Percentiles rank a stretch among this genome's conserved stretches.
Conservation (phyloP, 2,888 invertebrate genomes). For the Troglohyphantes excavatus region DNA sequence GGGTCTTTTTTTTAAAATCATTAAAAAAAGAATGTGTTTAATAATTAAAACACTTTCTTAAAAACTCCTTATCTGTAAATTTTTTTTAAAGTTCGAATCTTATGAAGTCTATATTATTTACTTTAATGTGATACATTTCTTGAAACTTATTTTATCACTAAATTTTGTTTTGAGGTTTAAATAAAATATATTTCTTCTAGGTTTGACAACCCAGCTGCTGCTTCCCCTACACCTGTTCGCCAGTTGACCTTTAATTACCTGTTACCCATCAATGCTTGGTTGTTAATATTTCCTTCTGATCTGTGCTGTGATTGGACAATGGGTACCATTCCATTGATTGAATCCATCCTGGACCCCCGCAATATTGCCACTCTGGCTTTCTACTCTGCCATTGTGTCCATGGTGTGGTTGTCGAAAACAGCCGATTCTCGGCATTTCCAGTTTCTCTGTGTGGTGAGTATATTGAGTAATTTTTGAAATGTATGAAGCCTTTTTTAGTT, state of each 20-base stretch:
- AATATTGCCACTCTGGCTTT: constrained; percentile 90
- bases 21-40: too few relatives aligned
- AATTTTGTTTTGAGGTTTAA: too few relatives aligned
- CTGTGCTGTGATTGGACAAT: constrained; percentile 99
- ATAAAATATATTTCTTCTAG: too few relatives aligned
- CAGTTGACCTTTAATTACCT: constrained; percentile 97
- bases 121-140: too few relatives aligned
- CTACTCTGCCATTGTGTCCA: constrained; percentile 83
- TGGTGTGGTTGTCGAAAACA: constrained; percentile 79
- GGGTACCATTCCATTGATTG: constrained; percentile 95
- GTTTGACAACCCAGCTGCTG: constrained; percentile 83
- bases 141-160: too few relatives aligned
- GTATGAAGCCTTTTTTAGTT: too few relatives aligned
- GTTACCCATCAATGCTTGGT: constrained; percentile 93
- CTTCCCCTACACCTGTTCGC: constrained; percentile 90
- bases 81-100: too few relatives aligned
- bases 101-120: too few relatives aligned
- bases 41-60: too few relatives aligned
- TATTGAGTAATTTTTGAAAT: constrained; percentile 3
- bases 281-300: constrained; percentile 93
- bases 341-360: constrained; percentile 89
- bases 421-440: constrained; percentile 85
- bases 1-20: too few relatives aligned
- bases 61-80: too few relatives aligned
- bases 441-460: constrained; percentile 87